These are phyloP conservation scores for Zaprionus ghesquierei DNA, from an alignment of 1,140 invertebrate genomes.

Conservation along the genomic window DNA sequence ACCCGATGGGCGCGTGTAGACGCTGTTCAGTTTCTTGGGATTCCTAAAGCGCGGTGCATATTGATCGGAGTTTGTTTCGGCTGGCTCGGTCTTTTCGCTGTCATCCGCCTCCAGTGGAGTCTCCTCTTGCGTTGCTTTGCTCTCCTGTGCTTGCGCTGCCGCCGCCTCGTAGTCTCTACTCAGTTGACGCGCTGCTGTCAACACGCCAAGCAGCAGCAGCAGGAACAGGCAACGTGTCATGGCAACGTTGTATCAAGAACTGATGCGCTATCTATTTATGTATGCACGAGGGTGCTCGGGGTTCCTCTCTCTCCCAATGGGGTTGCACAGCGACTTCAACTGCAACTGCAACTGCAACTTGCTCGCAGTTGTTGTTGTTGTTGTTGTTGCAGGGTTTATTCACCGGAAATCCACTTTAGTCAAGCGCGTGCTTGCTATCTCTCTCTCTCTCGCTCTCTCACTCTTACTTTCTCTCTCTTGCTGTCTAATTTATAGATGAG, in stretches of 20 bases:
- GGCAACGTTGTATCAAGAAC: slow-evolving; percentile 15
- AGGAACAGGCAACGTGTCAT: slow-evolving; percentile 27
- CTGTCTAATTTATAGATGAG: slow-evolving; percentile 64
- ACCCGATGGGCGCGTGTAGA: slow-evolving; percentile 87
- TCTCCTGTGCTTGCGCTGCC: neutral
- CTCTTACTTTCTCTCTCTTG: slow-evolving; percentile 7
- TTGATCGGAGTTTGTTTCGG: slow-evolving; percentile 12
- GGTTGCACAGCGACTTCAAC: slow-evolving; percentile 30
- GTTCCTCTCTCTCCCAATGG: slow-evolving; percentile 25
- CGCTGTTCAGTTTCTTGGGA: slow-evolving; percentile 41
- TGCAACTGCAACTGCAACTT: slow-evolving; percentile 47
- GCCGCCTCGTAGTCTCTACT: slow-evolving; percentile 72
- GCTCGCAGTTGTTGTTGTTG: slow-evolving; percentile 51
- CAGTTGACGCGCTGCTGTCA: slow-evolving; percentile 29
- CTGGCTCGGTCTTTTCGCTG: slow-evolving; percentile 15
- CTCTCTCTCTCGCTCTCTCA: slow-evolving; percentile 16
- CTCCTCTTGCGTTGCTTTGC: slow-evolving; percentile 8
- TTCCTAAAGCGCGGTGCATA: slow-evolving; percentile 55
- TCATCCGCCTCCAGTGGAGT: slow-evolving; percentile 33
- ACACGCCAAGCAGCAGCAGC: slow-evolving; percentile 26
- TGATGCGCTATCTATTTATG: slow-evolving; percentile 54
- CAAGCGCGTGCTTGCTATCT: neutral
- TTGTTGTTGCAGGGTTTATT: slow-evolving; percentile 59
- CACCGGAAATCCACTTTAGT: slow-evolving; percentile 81
- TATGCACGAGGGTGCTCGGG: slow-evolving; percentile 38